Percentiles rank a stretch among this genome's conserved stretches.
Evolutionary conservation across 2,888 invertebrate species (phyloP).

Genomic region (Plebejus melissa): DNA sequence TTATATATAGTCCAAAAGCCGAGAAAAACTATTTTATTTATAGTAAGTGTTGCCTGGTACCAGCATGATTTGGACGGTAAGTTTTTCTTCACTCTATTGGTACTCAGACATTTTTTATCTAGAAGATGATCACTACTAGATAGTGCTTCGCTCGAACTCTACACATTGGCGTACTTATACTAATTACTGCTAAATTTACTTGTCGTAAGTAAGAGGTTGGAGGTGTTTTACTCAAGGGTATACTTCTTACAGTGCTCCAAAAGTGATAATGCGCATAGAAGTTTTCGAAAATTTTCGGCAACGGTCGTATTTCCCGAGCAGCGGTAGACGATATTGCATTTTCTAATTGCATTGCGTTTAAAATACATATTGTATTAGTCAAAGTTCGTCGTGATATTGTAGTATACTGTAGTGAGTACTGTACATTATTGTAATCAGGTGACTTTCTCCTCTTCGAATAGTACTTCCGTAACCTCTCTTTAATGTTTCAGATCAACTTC

Average conservation of each 20-base stretch:
- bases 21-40: neutral
- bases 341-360: too few species aligned
- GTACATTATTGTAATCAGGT: too few species aligned
- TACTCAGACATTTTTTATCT: neutral
- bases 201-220: too few species aligned
- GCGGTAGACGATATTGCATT: too few species aligned
- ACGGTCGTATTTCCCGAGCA: too few species aligned
- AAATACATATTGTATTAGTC: too few species aligned
- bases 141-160: neutral
- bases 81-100: neutral
- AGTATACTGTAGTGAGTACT: too few species aligned
- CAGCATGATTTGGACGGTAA: constrained; percentile 24
- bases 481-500: constrained; percentile 8
- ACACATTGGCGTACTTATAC: neutral
- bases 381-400: too few species aligned
- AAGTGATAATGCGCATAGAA: too few species aligned
- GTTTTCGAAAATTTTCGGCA: too few species aligned
- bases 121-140: neutral
- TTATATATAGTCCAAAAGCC: constrained; percentile 7
- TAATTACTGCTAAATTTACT: too few species aligned
- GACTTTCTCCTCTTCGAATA: neutral
- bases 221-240: neutral
- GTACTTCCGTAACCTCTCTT: neutral
- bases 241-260: too few species aligned
- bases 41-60: neutral